Conservation (phyloP, 2,888 invertebrate genomes). For the Gryllus longicercus region DNA sequence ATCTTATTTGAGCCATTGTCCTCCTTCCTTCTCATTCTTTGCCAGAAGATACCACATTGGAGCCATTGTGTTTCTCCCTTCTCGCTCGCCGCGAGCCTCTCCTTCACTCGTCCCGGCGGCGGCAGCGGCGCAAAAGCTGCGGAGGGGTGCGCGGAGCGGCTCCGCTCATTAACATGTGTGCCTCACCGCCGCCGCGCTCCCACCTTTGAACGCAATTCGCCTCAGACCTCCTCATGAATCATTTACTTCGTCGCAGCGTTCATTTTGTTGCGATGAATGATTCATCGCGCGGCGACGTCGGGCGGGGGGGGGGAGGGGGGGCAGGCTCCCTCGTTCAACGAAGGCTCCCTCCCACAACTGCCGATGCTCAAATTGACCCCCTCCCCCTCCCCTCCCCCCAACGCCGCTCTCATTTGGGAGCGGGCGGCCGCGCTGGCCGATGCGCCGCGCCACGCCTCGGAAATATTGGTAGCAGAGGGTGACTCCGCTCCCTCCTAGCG, state of each 20-base stretch:
- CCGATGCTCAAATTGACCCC: neutral
- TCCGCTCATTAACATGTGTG: neutral
- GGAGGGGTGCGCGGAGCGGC: neutral
- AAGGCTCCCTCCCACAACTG: neutral
- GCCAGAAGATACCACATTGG: too few species aligned
- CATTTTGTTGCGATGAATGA: slow-evolving; percentile 1
- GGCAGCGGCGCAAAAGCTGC: neutral
- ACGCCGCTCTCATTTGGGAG: too few species aligned
- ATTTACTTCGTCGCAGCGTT: neutral
- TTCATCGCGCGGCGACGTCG: neutral
- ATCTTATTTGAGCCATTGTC: too few species aligned
- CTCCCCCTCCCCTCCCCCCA: neutral
- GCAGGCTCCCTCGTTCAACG: neutral
- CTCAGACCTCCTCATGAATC: slow-evolving; percentile 6
- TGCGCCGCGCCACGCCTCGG: too few species aligned
- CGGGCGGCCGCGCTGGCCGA: too few species aligned
- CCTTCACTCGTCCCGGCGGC: neutral
- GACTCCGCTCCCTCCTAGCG: too few species aligned
- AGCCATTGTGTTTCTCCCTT: too few species aligned
- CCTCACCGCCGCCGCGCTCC: neutral
- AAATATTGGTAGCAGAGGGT: too few species aligned
- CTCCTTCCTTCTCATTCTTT: too few species aligned
- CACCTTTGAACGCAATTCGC: neutral
- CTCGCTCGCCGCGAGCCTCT: neutral
- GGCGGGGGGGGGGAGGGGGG: neutral